Percentiles rank a stretch among this genome's conserved stretches.
These are phyloP conservation scores for Psammodynastes pulverulentus DNA, from an alignment of 2,113 vertebrate species.

Conservation along the genomic window DNA sequence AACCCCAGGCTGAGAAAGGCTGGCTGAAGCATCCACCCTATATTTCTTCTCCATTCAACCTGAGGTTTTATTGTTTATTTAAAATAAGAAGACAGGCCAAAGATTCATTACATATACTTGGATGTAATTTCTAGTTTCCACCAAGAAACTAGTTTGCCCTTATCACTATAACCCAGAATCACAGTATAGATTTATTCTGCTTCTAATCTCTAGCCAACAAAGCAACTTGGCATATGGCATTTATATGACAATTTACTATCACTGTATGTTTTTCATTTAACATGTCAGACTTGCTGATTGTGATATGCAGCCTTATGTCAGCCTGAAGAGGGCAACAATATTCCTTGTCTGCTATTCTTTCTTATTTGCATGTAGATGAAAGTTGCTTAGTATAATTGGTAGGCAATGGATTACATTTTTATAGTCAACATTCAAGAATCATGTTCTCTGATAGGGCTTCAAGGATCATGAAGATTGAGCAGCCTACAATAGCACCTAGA, in stretches of 20 bases:
- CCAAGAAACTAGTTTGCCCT: not conserved
- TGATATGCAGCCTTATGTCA: not conserved
- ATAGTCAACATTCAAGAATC: not conserved
- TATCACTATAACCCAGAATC: not conserved
- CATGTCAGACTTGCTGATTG: not conserved
- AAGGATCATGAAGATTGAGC: not conserved
- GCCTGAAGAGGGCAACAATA: not conserved
- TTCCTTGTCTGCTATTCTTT: not conserved
- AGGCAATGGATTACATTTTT: not conserved
- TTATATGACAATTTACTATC: too few relatives aligned
- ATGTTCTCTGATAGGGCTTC: not conserved
- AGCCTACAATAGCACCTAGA: not conserved
- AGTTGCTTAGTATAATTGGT: not conserved
- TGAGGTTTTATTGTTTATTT: not conserved
- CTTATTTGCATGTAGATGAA: fast-evolving
- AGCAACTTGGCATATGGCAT: not conserved
- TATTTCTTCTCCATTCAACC: not conserved
- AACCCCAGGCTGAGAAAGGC: not conserved
- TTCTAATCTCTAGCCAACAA: not conserved
- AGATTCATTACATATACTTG: not conserved
- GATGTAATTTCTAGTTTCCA: not conserved
- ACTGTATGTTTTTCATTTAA: not conserved
- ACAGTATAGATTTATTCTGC: not conserved
- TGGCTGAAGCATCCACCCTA: not conserved
- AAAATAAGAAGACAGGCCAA: not conserved